phyloP scores from a whole-genome alignment of 2,888 invertebrate species.

The Lasius fuliginosus region DNA sequence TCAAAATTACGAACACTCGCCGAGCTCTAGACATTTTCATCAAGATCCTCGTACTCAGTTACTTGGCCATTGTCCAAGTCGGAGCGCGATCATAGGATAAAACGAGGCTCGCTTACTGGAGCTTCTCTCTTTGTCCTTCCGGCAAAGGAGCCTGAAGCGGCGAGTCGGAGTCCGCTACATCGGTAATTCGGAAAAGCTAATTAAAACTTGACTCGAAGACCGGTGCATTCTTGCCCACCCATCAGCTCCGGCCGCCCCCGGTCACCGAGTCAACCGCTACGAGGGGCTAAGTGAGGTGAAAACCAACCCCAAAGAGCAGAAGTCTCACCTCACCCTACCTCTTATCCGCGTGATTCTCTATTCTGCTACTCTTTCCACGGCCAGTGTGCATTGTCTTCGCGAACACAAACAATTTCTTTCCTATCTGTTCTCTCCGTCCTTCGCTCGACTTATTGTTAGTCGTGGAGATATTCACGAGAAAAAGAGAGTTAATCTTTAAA shows the following conservation, averaged over 20 bases:
- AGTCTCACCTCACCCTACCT: constrained; percentile 70
- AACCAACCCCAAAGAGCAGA: constrained; percentile 75
- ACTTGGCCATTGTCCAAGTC: constrained; percentile 81
- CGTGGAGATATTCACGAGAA: neutral
- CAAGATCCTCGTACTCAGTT: constrained; percentile 78
- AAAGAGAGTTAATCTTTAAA: neutral
- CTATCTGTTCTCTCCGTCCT: neutral
- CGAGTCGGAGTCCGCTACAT: constrained; percentile 81
- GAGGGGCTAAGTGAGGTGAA: constrained; percentile 79
- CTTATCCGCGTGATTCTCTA: constrained; percentile 68
- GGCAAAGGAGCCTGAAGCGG: constrained; percentile 80
- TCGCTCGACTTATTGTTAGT: neutral
- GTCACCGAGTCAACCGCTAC: constrained; percentile 75
- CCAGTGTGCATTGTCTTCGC: constrained; percentile 71
- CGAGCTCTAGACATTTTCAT: constrained; percentile 73
- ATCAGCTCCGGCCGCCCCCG: constrained; percentile 68
- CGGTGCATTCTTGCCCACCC: constrained; percentile 67
- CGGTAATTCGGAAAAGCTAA: constrained; percentile 85
- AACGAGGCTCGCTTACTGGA: constrained; percentile 62
- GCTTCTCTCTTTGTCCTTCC: constrained; percentile 77
- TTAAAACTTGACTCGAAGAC: constrained; percentile 84
- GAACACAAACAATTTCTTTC: constrained; percentile 67
- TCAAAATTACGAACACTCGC: constrained; percentile 55
- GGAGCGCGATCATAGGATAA: constrained; percentile 55
- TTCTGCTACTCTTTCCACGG: constrained; percentile 65